Evolutionary conservation across 1,140 invertebrate genomes (phyloP), one percentile per base, ranked within the genome.

Genomic region (Trachymyrmex cornetzi): DNA sequence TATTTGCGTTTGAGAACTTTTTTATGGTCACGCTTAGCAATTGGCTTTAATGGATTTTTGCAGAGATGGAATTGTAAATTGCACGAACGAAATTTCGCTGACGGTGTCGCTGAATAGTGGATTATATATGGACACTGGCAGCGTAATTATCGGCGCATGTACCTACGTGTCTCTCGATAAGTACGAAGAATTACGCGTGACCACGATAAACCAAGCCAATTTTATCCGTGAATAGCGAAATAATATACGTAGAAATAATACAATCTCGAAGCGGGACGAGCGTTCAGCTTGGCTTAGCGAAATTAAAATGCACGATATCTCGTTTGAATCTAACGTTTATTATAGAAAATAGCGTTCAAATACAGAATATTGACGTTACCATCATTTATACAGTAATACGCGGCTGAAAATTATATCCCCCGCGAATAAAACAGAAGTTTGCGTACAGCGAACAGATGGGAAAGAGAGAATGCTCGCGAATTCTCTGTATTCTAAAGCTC

Each of bases 191-290:
- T 72, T n/a, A 48, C 5, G 61, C 61, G 11, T 34, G 22, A 80
- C n/a, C 63, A 50, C 66, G 48, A 82, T 48, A 30, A 82, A 44
- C 16, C 48, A 4, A 50, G 38, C 11, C 79, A 82, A 82, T 82
- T 71, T 59, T 19, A 38, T 55, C 3, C 44, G 22, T 44, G n/a
- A 80, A 81, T 81, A 44, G 50, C 79, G 34, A 59, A 44, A 71
- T 71, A 71, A 57, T 55, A 57, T 55, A 44, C 22, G 64, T 16
- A 11, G 22, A n/a, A n/a, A n/a, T n/a, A n/a, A 22, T 34, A 30
- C 16, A 14, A 44, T 57, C 48, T 38, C 50, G 27, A 14, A 24
- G 9, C 11, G 19, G 16, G 34, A 66, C 1, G 27, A 27, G 19
- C 7, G 48, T 80, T 77, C n/a, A 9, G 19, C 19, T 1, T 16